A percentile compares a stretch with the other conserved stretches of the same genome.
These are phyloP conservation scores for Aphodius granarius DNA, from an alignment of 2,888 invertebrate genomes.

Conservation along the genomic window DNA sequence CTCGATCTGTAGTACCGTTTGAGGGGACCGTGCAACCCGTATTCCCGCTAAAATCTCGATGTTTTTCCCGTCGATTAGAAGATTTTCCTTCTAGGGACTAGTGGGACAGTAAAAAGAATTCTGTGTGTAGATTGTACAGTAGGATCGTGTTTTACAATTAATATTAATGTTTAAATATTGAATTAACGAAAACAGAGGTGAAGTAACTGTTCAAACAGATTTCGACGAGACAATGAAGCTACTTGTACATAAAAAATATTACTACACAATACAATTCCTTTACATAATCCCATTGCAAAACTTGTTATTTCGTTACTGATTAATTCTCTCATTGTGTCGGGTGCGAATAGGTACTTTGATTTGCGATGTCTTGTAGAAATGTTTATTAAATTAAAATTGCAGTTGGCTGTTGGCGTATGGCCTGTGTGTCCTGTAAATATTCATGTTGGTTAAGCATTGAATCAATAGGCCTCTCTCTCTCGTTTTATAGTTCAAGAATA, in stretches of 20 bases:
- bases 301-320: background rate
- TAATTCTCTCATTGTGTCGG: background rate
- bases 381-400: background rate
- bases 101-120: too few species aligned
- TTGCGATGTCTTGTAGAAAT: background rate
- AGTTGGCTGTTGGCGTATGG: too few species aligned
- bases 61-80: too few species aligned
- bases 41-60: too few species aligned
- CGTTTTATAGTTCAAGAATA: constrained; percentile 9
- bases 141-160: background rate
- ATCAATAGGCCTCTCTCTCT: background rate
- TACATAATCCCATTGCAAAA: background rate
- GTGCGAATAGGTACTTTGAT: background rate
- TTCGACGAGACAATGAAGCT: background rate
- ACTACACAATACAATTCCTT: background rate
- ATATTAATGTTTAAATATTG: background rate
- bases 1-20: too few species aligned
- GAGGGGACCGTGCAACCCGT: too few species aligned
- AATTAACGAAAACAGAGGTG: background rate
- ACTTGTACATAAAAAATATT: background rate
- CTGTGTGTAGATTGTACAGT: too few species aligned
- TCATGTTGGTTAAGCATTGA: background rate
- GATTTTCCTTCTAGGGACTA: too few species aligned
- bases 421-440: background rate
- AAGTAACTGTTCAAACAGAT: background rate